Evolutionary conservation across 2,888 invertebrate species (phyloP).

Genomic region (Slavum lentiscoides): DNA sequence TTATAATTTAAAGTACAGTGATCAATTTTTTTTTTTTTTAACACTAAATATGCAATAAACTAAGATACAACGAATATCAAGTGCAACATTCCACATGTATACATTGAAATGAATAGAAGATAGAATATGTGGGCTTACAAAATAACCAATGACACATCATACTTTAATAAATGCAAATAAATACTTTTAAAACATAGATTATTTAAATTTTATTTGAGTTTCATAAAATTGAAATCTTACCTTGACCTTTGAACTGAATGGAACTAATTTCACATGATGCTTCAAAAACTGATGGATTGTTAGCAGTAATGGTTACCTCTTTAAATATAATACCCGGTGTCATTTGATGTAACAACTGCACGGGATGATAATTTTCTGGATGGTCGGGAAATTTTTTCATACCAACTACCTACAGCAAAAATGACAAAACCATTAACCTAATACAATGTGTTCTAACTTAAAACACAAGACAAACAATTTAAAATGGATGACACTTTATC

Average conservation of each 20-base stretch:
- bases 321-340: slow-evolving; percentile 18
- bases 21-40: too few species aligned
- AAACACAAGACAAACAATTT: too few species aligned
- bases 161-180: too few species aligned
- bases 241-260: slow-evolving; percentile 1
- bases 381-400: slow-evolving; percentile 51
- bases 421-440: neutral
- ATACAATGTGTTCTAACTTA: neutral
- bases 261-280: neutral
- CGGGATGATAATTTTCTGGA: slow-evolving; percentile 37
- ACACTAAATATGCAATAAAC: too few species aligned
- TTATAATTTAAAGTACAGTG: too few species aligned
- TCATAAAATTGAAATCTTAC: slow-evolving; percentile 14
- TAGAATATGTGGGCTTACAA: too few species aligned
- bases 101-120: too few species aligned
- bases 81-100: too few species aligned
- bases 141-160: too few species aligned
- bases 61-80: too few species aligned
- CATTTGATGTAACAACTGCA: slow-evolving; percentile 50
- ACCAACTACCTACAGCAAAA: slow-evolving; percentile 13
- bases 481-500: too few species aligned
- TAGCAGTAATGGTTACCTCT: neutral
- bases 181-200: neutral
- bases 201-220: neutral
- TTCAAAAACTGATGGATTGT: slow-evolving; percentile 7